Base-by-base conservation (phyloP, 2,113 vertebrate species). In the Dasyurus viverrinus region DNA sequence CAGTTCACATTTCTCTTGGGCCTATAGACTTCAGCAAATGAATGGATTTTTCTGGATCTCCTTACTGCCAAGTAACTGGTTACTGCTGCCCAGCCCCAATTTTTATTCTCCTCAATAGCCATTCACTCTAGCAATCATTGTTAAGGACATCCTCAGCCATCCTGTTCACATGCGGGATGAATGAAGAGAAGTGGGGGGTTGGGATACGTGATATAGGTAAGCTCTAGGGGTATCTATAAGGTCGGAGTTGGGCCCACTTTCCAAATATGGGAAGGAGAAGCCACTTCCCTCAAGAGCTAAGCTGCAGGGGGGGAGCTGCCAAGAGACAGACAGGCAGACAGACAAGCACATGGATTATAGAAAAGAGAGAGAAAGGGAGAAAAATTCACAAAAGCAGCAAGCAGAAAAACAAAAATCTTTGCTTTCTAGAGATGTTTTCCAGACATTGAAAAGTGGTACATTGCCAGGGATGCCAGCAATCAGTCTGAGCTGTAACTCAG, bases 391-490 rank as follows among this genome's bases (percentile, higher is more conserved):
- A 42, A 19, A 84, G 68, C n/a, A 84, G 68, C 68, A 84, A 84
- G 68, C 68, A 84, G 68, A 84, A 84, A 96, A 93, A 96, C 53
- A 36, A n/a, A 95, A 93, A 84, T 46, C 97, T 97, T 97, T 98
- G 98, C 96, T 96, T 97, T 97, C 96, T 76, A 91, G 96, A 95
- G 96, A 94, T 23, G 68, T 84, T 84, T 36, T 84, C 68, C 42
- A 84, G 36, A 42, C 6, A 84, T 42, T 84, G n/a, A 84, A 53
- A 46, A 47, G 8, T 50, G 23, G 16, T 50, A 47, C 90, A 42
- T 42, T n/a, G 42, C 36, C 36, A 76, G 36, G 36, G 16, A 76
- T 84, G 68, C 68, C 68, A 84, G 68, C 7, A 22, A 84, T 84
- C n/a, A 84, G 68, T 1, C 68, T 42, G 68, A 42, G 57, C 57